A percentile compares a stretch with the other conserved stretches of the same genome.
phyloP scores from a whole-genome alignment of 2,797 vertebrate species.

The Syncerus caffer region DNA sequence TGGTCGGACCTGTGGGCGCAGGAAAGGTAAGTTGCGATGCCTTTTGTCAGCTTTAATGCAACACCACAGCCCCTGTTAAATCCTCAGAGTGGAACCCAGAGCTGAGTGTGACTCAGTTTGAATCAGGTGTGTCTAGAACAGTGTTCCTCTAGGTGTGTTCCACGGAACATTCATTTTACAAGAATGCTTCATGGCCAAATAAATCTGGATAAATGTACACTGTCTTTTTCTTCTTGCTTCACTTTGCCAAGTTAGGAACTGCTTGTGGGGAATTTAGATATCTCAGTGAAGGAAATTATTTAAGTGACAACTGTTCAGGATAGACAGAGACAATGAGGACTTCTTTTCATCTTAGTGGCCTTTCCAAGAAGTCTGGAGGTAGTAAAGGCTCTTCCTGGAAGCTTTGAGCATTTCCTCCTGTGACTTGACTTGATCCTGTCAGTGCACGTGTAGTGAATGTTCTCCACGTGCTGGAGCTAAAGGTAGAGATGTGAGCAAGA shows the following conservation, averaged over 20 bases:
- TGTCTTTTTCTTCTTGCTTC: neutral
- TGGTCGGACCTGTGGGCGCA: too few relatives aligned
- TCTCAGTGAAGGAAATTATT: neutral
- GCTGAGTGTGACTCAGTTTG: too few relatives aligned
- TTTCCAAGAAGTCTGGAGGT: neutral
- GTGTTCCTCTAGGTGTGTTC: neutral
- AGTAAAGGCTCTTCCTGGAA: neutral
- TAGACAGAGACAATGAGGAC: too few relatives aligned
- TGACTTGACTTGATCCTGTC: fast-evolving
- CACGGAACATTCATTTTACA: neutral
- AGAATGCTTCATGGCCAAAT: neutral
- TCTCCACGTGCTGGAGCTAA: fast-evolving
- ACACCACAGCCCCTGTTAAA: fast-evolving
- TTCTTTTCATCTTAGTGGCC: too few relatives aligned
- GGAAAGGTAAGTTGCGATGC: too few relatives aligned
- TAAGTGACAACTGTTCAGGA: neutral
- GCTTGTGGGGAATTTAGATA: neutral
- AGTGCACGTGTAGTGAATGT: too few relatives aligned
- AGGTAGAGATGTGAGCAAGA: too few relatives aligned
- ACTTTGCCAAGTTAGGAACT: neutral
- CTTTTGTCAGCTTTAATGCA: too few relatives aligned
- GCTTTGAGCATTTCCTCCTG: too few relatives aligned
- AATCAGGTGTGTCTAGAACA: fast-evolving
- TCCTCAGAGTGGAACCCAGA: too few relatives aligned
- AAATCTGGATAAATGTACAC: fast-evolving